Conservation (phyloP, 2,888 invertebrate species). For the Gortyna flavago region DNA sequence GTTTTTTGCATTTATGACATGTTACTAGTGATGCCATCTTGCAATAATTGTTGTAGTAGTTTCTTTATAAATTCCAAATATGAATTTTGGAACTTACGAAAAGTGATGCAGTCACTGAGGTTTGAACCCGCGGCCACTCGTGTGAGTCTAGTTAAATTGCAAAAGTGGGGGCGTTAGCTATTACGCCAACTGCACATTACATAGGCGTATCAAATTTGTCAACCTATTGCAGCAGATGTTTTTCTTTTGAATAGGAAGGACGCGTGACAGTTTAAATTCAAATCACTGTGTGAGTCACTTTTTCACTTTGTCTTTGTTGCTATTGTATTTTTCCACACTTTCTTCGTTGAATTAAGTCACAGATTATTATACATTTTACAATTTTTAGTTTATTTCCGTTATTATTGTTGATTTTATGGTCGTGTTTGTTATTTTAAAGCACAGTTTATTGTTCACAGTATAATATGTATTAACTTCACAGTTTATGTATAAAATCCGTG, state of each 20-base stretch:
- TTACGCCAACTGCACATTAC: background rate
- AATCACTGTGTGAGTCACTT: conserved; percentile 28
- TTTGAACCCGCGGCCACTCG: conserved; percentile 6
- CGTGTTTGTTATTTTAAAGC: background rate
- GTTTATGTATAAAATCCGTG: background rate
- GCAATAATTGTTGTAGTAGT: background rate
- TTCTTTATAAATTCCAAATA: conserved; percentile 4
- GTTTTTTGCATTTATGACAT: conserved; percentile 28
- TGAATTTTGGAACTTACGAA: conserved; percentile 2
- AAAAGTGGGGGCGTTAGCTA: background rate
- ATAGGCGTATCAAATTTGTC: background rate
- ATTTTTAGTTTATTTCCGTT: conserved; percentile 5
- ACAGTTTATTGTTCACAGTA: conserved; percentile 6
- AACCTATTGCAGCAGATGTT: background rate
- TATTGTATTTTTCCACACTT: background rate
- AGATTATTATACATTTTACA: background rate
- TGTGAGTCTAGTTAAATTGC: background rate
- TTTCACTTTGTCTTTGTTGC: conserved; percentile 22
- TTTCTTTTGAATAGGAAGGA: background rate
- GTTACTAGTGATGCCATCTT: conserved; percentile 23
- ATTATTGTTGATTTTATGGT: background rate
- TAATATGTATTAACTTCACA: conserved; percentile 13
- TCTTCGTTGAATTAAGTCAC: background rate
- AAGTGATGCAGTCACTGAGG: conserved; percentile 7
- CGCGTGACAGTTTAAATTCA: conserved; percentile 9